Conservation (phyloP, 2,888 invertebrate species). For the Adineta ricciae region DNA sequence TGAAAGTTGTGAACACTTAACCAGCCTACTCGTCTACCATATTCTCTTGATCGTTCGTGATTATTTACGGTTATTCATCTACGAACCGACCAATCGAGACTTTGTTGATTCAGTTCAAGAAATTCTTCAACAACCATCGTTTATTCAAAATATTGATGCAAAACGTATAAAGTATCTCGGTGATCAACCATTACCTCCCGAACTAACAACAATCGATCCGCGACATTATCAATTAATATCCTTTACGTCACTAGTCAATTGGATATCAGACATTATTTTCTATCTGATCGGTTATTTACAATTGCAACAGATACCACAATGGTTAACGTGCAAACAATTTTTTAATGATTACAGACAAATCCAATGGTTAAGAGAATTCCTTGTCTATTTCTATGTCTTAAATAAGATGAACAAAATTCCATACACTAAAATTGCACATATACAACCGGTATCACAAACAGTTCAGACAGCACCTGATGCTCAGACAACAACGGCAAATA, state of each 20-base stretch:
- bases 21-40: background rate
- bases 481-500: background rate
- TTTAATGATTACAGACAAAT: slow-evolving; percentile 12
- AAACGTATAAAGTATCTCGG: background rate
- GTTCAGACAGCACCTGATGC: background rate
- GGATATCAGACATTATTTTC: background rate
- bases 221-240: background rate
- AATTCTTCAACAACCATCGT: background rate
- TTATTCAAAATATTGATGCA: background rate
- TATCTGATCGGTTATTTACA: background rate
- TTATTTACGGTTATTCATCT: background rate
- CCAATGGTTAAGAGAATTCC: background rate
- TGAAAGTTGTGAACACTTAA: background rate
- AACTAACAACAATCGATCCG: background rate
- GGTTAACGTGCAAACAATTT: background rate
- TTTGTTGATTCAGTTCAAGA: slow-evolving; percentile 1
- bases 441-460: background rate
- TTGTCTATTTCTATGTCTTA: background rate
- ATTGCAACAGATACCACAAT: background rate
- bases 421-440: background rate
- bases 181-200: background rate
- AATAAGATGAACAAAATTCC: background rate
- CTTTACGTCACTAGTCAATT: background rate
- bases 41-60: background rate
- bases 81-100: background rate